These are phyloP conservation scores for Berghia stephanieae DNA, from an alignment of 1,140 invertebrate genomes.

Conservation along the genomic window DNA sequence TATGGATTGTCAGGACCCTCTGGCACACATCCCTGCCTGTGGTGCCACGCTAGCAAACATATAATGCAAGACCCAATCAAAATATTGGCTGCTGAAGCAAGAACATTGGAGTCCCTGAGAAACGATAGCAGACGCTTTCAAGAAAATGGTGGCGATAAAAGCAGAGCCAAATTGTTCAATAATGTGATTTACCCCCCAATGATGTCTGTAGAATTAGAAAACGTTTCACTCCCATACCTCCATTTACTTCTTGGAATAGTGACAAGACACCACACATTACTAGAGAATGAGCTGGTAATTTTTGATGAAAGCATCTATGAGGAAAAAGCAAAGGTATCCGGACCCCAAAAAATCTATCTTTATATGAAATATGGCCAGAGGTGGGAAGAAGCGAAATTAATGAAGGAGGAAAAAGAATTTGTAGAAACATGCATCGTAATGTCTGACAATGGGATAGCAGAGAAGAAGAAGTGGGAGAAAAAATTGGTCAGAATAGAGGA, in stretches of 20 bases:
- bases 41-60: background rate
- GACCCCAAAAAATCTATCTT: no score
- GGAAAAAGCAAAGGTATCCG: no score
- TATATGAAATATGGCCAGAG: no score
- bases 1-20: background rate
- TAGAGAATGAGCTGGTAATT: conserved; percentile 9
- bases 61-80: background rate
- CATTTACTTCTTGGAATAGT: conserved; percentile 9
- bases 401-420: no score
- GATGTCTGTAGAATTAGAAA: background rate
- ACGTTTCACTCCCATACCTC: conserved; percentile 11
- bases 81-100: background rate
- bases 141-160: background rate
- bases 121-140: background rate
- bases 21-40: background rate
- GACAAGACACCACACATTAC: conserved; percentile 9
- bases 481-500: no score
- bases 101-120: background rate
- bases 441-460: no score
- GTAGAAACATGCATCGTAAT: no score
- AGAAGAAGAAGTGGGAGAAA: no score
- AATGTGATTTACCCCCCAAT: conserved; percentile 9
- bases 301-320: no score
- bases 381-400: no score
- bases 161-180: background rate